phyloP scores from a whole-genome alignment of 2,113 vertebrate genomes.

The Scatophagus argus region DNA sequence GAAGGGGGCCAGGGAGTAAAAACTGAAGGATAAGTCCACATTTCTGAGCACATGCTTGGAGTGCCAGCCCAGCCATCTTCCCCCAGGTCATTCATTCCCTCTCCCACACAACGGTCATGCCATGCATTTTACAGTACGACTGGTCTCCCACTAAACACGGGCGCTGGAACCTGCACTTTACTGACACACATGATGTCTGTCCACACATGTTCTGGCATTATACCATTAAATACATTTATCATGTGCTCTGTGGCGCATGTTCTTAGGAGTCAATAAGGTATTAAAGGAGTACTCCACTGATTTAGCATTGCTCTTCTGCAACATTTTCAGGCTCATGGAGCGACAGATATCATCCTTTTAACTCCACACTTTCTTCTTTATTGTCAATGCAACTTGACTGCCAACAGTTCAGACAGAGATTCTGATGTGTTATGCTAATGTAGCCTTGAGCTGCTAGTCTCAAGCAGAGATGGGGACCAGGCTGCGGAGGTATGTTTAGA shows the following conservation, averaged over 20 bases:
- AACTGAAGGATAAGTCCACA: conserved; percentile 47
- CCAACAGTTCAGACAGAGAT: background rate
- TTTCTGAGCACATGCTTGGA: conserved; percentile 67
- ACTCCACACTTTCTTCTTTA: background rate
- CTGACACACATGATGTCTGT: conserved; percentile 26
- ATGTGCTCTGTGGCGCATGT: background rate
- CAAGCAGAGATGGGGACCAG: too few relatives aligned
- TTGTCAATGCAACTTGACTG: background rate
- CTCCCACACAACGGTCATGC: conserved; percentile 70
- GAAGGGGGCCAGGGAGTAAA: conserved; percentile 12
- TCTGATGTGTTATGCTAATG: background rate
- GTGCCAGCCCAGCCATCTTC: conserved; percentile 61
- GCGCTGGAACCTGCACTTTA: conserved; percentile 2
- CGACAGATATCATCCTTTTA: background rate
- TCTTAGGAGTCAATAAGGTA: background rate
- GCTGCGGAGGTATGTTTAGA: background rate
- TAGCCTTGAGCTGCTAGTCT: too few relatives aligned
- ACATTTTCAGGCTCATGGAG: background rate
- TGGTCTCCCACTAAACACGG: conserved; percentile 54
- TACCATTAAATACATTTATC: background rate
- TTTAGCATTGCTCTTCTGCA: background rate
- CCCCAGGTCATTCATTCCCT: conserved; percentile 68
- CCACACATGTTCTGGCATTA: background rate
- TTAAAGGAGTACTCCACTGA: background rate
- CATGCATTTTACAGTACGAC: conserved; percentile 61